These are phyloP conservation scores for Pachyramphus minor DNA, from an alignment of 2,113 vertebrate species.

Conservation along the genomic window DNA sequence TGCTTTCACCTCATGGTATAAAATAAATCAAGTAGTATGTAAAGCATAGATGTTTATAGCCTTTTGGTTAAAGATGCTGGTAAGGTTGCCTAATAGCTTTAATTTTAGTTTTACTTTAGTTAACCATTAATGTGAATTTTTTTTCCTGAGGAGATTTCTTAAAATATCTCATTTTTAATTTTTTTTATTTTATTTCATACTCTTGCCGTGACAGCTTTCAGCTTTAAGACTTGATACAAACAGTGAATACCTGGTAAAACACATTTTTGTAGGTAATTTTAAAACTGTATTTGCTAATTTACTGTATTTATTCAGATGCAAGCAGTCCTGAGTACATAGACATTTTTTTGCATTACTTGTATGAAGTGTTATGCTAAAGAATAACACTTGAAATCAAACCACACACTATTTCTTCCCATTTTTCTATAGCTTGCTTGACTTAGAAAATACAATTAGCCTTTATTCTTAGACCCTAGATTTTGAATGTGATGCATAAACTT, in stretches of 20 bases:
- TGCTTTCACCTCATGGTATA: slow-evolving; percentile 63
- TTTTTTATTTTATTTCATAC: not conserved
- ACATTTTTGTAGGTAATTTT: slow-evolving; percentile 32
- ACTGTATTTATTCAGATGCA: slow-evolving; percentile 38
- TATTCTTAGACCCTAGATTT: not conserved
- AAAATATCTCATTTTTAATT: not conserved
- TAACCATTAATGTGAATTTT: not conserved
- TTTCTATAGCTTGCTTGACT: not conserved
- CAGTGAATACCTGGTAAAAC: slow-evolving; percentile 9
- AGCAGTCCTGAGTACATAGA: slow-evolving; percentile 24
- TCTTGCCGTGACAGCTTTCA: not conserved
- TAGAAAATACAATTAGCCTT: not conserved
- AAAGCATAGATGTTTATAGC: not conserved
- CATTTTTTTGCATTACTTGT: slow-evolving; percentile 3
- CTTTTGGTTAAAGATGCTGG: not conserved
- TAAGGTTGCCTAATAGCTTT: not conserved
- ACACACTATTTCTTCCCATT: not conserved
- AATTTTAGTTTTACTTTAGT: not conserved
- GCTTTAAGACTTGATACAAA: slow-evolving; percentile 22
- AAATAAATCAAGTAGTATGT: slow-evolving; percentile 49
- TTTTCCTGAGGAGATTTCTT: not conserved
- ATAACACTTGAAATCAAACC: not conserved
- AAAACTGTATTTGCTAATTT: slow-evolving; percentile 27
- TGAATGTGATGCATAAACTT: not conserved
- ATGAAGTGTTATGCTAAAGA: not conserved